These are phyloP conservation scores for Centropyge bicolor DNA, from an alignment of 2,797 vertebrate genomes.

Conservation along the genomic window DNA sequence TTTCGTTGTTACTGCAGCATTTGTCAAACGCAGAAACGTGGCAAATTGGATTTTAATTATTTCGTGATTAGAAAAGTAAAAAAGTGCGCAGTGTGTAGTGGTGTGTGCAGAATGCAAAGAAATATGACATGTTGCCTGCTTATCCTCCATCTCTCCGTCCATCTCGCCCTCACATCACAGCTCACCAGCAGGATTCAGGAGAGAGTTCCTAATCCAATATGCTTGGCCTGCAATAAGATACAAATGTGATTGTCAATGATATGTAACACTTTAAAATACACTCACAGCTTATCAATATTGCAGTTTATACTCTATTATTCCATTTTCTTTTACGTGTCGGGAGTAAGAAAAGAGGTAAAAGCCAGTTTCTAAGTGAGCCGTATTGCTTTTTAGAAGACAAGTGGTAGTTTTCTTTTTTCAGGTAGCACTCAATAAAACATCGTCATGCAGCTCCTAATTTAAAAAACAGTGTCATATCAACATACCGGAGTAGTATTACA, in stretches of 20 bases:
- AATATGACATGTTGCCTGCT: not conserved
- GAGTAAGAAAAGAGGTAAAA: not conserved
- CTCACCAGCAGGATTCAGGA: slow-evolving; percentile 1
- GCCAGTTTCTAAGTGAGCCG: slow-evolving; percentile 22
- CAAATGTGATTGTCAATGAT: slow-evolving; percentile 28
- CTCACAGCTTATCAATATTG: slow-evolving; percentile 25
- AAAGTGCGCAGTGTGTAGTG: slow-evolving; percentile 2
- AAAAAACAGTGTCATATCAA: not conserved
- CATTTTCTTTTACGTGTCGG: not conserved
- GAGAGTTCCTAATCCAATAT: slow-evolving; percentile 30
- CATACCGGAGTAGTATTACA: not conserved
- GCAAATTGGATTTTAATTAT: slow-evolving; percentile 44
- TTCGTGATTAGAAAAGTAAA: slow-evolving; percentile 18
- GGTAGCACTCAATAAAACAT: not conserved
- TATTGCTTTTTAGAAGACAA: slow-evolving; percentile 8
- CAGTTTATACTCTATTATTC: slow-evolving; percentile 22
- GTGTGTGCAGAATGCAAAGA: slow-evolving; percentile 12
- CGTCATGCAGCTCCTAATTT: slow-evolving; percentile 20
- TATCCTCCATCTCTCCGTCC: slow-evolving; percentile 19
- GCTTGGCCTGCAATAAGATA: not conserved
- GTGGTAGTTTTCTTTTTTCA: not conserved
- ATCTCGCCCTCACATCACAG: slow-evolving; percentile 3
- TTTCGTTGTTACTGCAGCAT: not conserved
- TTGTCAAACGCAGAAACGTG: not conserved
- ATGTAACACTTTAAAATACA: slow-evolving; percentile 27